Conservation (phyloP, 2,113 vertebrate genomes). For the Tylochromis polylepis region DNA sequence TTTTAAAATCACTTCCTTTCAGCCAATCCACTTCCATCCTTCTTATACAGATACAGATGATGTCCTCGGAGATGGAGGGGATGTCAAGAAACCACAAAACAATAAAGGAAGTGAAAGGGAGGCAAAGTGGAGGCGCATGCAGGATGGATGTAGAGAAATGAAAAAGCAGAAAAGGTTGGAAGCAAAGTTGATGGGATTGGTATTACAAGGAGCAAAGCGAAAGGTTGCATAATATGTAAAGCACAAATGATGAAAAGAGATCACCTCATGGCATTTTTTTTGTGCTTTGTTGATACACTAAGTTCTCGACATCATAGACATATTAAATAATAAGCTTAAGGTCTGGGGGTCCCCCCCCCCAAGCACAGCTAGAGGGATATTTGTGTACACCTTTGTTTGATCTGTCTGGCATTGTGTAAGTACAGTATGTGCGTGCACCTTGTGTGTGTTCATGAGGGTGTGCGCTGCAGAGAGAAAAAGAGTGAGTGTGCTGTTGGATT, state of each 20-base stretch:
- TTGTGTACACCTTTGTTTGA: constrained; percentile 23
- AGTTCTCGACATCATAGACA: not conserved
- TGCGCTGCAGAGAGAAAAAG: not conserved
- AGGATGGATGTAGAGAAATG: not conserved
- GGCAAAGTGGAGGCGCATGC: not conserved
- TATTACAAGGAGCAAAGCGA: not conserved
- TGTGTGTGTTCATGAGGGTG: not conserved
- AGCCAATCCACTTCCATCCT: not conserved
- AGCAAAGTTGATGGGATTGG: not conserved
- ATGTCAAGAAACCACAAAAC: not conserved
- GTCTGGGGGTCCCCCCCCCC: not conserved
- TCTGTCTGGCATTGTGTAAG: constrained; percentile 21
- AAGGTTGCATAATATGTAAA: constrained; percentile 13
- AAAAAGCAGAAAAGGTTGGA: not conserved
- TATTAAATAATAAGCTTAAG: constrained; percentile 4
- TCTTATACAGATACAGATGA: not conserved
- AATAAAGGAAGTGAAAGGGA: not conserved
- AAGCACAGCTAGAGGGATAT: not conserved
- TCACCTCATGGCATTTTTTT: not conserved
- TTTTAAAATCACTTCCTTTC: constrained; percentile 33
- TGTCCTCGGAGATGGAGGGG: not conserved
- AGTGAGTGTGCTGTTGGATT: constrained; percentile 34
- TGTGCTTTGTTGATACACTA: not conserved
- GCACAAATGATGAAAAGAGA: not conserved
- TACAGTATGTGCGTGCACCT: not conserved